A percentile compares a stretch with the other conserved stretches of the same genome.
Conservation (phyloP, 2,888 invertebrate species). For the Cheilosia variabilis region DNA sequence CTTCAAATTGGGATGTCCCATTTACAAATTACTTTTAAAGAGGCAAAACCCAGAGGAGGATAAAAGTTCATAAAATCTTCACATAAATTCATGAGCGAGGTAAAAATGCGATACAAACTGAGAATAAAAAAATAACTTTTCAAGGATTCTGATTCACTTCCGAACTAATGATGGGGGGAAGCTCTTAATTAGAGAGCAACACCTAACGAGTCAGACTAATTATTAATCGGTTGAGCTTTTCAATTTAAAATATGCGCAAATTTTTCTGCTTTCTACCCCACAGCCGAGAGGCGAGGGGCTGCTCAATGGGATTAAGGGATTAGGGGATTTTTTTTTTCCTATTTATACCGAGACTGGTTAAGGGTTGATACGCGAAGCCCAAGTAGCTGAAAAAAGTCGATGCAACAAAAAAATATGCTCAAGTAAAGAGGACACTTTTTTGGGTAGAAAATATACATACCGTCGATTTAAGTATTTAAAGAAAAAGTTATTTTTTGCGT, state of each 20-base stretch:
- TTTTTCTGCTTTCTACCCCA: background rate
- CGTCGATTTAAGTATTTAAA: no score
- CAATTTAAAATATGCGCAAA: background rate
- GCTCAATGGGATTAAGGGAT: no score
- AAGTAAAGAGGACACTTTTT: no score
- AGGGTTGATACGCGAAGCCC: no score
- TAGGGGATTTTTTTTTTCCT: no score
- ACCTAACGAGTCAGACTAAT: slow-evolving; percentile 6
- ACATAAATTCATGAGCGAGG: background rate
- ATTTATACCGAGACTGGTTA: no score
- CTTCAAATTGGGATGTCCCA: slow-evolving; percentile 2
- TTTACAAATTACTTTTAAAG: slow-evolving; percentile 1
- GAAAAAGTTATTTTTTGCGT: no score
- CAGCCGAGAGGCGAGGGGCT: no score
- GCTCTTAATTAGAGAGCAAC: slow-evolving; percentile 24
- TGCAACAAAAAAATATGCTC: no score
- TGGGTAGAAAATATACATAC: no score
- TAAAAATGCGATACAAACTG: background rate
- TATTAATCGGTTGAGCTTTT: slow-evolving; percentile 13
- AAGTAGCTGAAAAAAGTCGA: no score
- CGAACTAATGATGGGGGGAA: background rate
- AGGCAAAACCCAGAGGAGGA: background rate
- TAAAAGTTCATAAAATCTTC: slow-evolving; percentile 6
- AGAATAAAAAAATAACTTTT: background rate
- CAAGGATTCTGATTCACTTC: background rate